Evolutionary conservation across 2,888 invertebrate species (phyloP).

Genomic region (Eueremaeus valkanovi): DNA sequence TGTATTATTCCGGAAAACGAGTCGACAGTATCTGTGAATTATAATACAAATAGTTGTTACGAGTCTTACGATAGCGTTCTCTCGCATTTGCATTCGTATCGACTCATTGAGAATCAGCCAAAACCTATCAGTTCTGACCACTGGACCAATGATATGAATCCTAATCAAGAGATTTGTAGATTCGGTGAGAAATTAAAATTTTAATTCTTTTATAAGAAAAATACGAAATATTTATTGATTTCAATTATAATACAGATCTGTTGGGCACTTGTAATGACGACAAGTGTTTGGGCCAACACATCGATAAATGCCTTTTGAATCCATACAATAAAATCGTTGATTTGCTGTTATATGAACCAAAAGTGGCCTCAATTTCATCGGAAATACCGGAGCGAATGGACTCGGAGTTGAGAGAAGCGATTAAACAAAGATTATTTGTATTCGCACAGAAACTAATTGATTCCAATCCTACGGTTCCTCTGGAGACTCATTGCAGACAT

Average conservation of each 20-base stretch:
- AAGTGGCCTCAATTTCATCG: conserved; percentile 48
- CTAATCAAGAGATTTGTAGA: conserved; percentile 42
- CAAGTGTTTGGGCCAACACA: conserved; percentile 40
- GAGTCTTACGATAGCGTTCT: conserved; percentile 35
- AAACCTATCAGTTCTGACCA: conserved; percentile 18
- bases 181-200: conserved; percentile 29
- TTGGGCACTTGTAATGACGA: conserved; percentile 48
- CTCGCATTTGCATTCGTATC: conserved; percentile 39
- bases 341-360: conserved; percentile 51
- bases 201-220: too few relatives aligned
- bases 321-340: conserved; percentile 51
- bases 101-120: conserved; percentile 18
- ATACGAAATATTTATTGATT: neutral
- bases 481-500: conserved; percentile 12
- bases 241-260: conserved; percentile 40
- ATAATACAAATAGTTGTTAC: neutral
- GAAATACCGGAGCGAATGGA: conserved; percentile 25
- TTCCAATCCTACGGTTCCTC: neutral
- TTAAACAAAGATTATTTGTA: conserved; percentile 4
- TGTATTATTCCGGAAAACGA: neutral
- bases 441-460: conserved; percentile 22
- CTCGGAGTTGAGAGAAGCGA: neutral
- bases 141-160: conserved; percentile 39
- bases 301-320: conserved; percentile 48
- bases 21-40: neutral